Percentiles rank a stretch among this genome's conserved stretches.
Evolutionary conservation across 2,888 invertebrate species (phyloP).

Genomic region (Pterostichus madidus): DNA sequence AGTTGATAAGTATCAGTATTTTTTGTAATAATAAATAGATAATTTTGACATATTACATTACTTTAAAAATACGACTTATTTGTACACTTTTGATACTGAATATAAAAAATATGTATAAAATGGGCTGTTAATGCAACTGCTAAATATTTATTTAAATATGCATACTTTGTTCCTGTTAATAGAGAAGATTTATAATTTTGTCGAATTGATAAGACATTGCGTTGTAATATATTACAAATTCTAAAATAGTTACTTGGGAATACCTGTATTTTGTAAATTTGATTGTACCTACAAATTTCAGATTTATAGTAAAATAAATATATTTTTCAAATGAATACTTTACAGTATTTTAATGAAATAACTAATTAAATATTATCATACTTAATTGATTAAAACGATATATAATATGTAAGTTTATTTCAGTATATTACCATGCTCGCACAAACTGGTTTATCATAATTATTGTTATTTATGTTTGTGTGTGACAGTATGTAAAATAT

Average conservation of each 20-base stretch:
- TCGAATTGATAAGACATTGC: background rate
- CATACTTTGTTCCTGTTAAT: background rate
- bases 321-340: background rate
- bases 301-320: background rate
- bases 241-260: background rate
- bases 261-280: background rate
- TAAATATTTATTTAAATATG: background rate
- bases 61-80: conserved; percentile 20
- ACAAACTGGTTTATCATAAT: too few relatives aligned
- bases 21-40: background rate
- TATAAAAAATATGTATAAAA: background rate
- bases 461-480: too few relatives aligned
- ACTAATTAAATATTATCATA: too few relatives aligned
- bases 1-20: too few relatives aligned
- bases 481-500: too few relatives aligned
- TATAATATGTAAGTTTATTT: too few relatives aligned
- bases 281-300: background rate
- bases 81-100: background rate
- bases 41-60: conserved; percentile 14
- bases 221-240: background rate
- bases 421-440: too few relatives aligned
- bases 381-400: too few relatives aligned
- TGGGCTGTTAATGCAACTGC: background rate
- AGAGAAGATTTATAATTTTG: background rate
- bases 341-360: too few relatives aligned